Base-by-base conservation (phyloP, 2,888 invertebrate species). In the Drosophila subquinaria region DNA sequence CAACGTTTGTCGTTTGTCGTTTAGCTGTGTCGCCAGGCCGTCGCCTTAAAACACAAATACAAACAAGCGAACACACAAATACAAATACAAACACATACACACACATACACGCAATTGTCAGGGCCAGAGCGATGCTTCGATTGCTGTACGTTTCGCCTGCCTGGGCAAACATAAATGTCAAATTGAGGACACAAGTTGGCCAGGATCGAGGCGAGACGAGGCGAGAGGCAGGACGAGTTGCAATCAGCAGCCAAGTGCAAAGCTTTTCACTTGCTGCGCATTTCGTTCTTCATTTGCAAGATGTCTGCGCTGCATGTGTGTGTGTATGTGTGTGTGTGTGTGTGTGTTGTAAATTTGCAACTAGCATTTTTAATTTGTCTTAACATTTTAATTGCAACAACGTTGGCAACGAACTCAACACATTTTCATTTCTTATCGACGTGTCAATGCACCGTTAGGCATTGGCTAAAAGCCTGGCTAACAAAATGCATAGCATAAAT, bases 371-470 rank as follows among this genome's bases (percentile, higher is more conserved):
- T 85, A 88, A 84, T 84, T 85, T 89, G 77, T 88, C 80, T 88
- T 89, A 73, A 85, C 73, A 82, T 85, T 85, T 84, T 89, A 84
- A 84, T 84, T 82, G 88, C 89, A 74, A 71, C 74, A 75, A 67
- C 76, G 68, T 50, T 50, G 69, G 45, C 64, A 51, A 42, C 62
- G 36, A 38, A 35, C 43, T 59, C 50, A 15, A 27, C 74, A 74
- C 76, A 78, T 76, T 81, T 78, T 76, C 73, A 81, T 88, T 84
- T 81, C 78, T 76, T 78, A 79, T 81, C 82, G 81, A 77, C 79
- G 69, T 82, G 72, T 78, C 82, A 86, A 76, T 83, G 82, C 77
- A 75, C 74, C 68, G 62, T 66, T 48, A 48, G 45, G 20, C 20
- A 68, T 68, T 67, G 72, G 65, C 69, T 82, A 73, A 76, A 78